These are phyloP conservation scores for Myocastor coypus DNA, from an alignment of 2,113 vertebrate species.

Conservation along the genomic window DNA sequence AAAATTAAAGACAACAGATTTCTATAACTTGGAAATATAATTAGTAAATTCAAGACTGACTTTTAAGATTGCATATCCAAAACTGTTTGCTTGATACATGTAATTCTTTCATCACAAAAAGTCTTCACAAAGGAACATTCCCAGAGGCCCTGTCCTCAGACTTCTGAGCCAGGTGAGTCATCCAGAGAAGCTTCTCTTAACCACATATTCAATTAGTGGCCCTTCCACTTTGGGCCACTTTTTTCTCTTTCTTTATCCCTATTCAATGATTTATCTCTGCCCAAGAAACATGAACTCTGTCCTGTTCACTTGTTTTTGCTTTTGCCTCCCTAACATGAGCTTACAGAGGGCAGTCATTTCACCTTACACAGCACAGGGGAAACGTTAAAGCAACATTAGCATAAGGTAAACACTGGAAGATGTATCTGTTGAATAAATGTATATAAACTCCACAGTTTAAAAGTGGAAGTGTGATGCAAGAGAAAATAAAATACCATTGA, in stretches of 20 bases:
- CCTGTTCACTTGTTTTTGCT: not conserved
- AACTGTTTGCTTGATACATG: not conserved
- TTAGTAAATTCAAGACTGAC: constrained; percentile 28
- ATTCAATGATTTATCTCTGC: constrained; percentile 7
- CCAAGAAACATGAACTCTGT: not conserved
- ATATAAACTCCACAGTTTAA: not conserved
- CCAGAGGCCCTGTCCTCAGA: not conserved
- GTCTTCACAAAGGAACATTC: not conserved
- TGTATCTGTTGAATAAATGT: constrained; percentile 16
- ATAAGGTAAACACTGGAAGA: not conserved
- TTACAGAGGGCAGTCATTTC: not conserved
- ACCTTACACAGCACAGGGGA: not conserved
- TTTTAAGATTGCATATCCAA: not conserved
- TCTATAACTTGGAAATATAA: not conserved
- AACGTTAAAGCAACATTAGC: constrained; percentile 1
- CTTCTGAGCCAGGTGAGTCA: not conserved
- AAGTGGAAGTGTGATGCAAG: not conserved
- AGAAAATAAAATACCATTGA: constrained; percentile 13
- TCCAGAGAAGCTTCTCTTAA: not conserved
- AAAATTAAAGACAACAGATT: not conserved
- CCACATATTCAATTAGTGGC: not conserved
- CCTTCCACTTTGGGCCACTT: too few species aligned
- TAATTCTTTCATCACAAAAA: not conserved
- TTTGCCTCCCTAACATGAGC: not conserved
- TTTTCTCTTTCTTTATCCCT: not conserved